Evolutionary conservation across 2,797 vertebrate genomes (phyloP), one percentile per base, ranked within the genome.

Genomic region (Dryobates pubescens): DNA sequence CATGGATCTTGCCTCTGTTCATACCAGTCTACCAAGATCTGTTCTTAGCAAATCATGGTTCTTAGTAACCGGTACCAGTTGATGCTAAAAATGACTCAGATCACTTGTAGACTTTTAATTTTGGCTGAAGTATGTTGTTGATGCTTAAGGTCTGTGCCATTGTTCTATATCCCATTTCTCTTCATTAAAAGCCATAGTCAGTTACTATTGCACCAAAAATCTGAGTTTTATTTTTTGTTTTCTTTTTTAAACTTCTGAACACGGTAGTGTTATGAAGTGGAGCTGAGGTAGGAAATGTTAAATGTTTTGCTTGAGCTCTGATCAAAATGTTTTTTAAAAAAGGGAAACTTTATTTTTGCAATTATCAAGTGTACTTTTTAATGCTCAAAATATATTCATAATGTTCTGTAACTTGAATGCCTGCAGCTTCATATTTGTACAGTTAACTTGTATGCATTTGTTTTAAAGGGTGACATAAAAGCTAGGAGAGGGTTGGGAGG

Each of bases 321-420:
- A 97, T 97, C 87, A 97, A 96, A 96, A 95, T 94, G 92, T 96
- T 97, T 96, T 95, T 94, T 92, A 71, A 95, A 94, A 58, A 93
- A 96, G 83, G 85, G 96, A 97, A 96, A 95, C 57, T 97, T 98
- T 97, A 98, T 98, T 98, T 98, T 98, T 98, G 96, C 97, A 97
- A 94, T 82, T 94, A 92, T 74, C 94, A 75, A 94, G 94, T 97
- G 89, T 90, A 95, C 80, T 97, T 98, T 97, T 94, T 97, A 97
- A 97, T 92, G 97, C 96, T 96, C 95, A 92, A 96, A 94, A 89
- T 93, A 95, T 94, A 96, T 97, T 95, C 70, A 83, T 86, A 91
- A 69, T 89, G 90, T 93, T 97, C 86, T 92, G 92, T 96, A 94
- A 94, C 89, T 96, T 90, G 67, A 96, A 95, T 91, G 93, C 91